Base-by-base conservation (phyloP, 2,797 vertebrate species). In the Tragopan temminckii region DNA sequence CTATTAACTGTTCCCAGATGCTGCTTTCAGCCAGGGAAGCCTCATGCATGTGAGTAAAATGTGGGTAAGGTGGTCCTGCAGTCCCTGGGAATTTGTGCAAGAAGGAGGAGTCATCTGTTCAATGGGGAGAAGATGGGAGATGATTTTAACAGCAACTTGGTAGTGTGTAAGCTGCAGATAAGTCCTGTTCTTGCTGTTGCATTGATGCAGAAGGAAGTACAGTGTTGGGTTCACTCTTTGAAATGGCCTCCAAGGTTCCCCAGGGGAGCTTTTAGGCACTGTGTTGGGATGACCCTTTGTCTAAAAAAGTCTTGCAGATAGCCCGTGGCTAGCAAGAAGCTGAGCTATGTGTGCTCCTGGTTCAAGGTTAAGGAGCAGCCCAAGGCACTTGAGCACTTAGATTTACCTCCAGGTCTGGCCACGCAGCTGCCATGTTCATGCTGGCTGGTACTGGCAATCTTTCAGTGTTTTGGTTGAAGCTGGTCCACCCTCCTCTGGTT, bases 401-500 rank as follows among this genome's bases (percentile, higher is more conserved):
- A 42, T 81, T 70, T 81, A 42, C 67, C 70, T 38, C 64, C 45
- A 68, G n/a, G 74, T 9, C 0, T 58, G 86, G 45, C 64, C 61
- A 43, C 1, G 0, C 43, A 71, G 64, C 70, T 88, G 25, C n/a
- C 0, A 0, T 42, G 82, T 48, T 69, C 27, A 1, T 31, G 52
- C 55, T 86, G 74, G 72, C 70, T 69, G 66, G 40, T 46, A 40
- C 11, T 88, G 89, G 62, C 45, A 76, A 57, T 24, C 58, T 11
- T 83, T 85, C 12, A 29, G 16, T 77, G 6, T 84, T 63, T 68
- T 84, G 29, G 67, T 7, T 93, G 72, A 93, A 90, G 80, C 67
- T 88, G 88, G 59, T 70, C 93, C 83, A 91, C 94, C 67, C 83
- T 95, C 89, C 55, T 79, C 70, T 45, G 27, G 59, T 43, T 88